Evolutionary conservation across 2,888 invertebrate species (phyloP), one percentile per base, ranked within the genome.

Genomic region (Notodonta ziczac): DNA sequence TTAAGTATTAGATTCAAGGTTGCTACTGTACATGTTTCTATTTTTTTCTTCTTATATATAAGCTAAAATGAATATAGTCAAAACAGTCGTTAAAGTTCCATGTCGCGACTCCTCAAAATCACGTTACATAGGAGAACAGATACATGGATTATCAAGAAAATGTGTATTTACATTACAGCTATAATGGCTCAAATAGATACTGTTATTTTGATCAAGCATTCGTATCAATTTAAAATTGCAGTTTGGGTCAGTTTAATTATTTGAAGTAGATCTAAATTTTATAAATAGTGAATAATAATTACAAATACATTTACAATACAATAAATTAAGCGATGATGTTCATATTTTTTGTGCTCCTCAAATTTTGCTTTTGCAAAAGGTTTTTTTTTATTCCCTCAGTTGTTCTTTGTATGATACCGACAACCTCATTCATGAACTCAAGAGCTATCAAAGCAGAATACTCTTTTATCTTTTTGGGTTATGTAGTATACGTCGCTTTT

Each of bases 341-440:
- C n/a, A 61, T 35, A 60, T 72, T 72, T 79, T 81, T 80, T 79
- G 65, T 72, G 66, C 62, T 67, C 67, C 65, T 65, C 67, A 60
- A 71, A 70, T 75, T 71, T 76, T 68, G 66, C 72, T 72, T 80
- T 81, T 77, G 68, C 72, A 75, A 78, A 71, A 70, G 63, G 24
- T 24, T 72, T 75, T 83, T 74, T 77, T 77, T 75, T 69, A 65
- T 65, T 16, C 12, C 16, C 44, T 61, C 60, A 16, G 64, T 62
- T 66, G 70, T 72, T 78, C 84, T 85, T 84, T 86, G 80, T 81
- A 70, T 74, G 72, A 76, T 73, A 78, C 85, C 87, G 86, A 82
- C 83, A 76, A 72, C 70, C 71, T 75, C 66, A 66, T 70, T 69
- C 66, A 68, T 57, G 64, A 71, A 55, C 57, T 50, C 13, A 59